These are phyloP conservation scores for Gymnoscopelus microlampas DNA, from an alignment of 2,797 vertebrate species.

Conservation along the genomic window DNA sequence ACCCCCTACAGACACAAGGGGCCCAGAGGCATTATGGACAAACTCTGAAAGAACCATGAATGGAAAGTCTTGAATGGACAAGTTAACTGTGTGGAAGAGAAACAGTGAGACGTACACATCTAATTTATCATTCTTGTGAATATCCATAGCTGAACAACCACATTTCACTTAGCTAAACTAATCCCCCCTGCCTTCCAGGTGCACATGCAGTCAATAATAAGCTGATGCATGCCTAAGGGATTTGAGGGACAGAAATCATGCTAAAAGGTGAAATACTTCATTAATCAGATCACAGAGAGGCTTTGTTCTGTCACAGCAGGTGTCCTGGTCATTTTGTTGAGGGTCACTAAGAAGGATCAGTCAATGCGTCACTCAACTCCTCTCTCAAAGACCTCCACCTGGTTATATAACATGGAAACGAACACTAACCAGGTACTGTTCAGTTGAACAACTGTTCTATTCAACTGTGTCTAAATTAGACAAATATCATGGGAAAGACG, in stretches of 20 bases:
- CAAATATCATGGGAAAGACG: constrained; percentile 25
- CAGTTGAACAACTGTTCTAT: constrained; percentile 14
- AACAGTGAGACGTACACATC: background rate
- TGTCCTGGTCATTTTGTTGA: constrained; percentile 49
- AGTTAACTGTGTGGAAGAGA: background rate
- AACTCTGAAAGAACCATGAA: background rate
- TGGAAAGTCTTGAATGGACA: background rate
- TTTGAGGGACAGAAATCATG: constrained; percentile 47
- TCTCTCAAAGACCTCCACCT: constrained; percentile 28
- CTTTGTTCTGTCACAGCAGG: constrained; percentile 63
- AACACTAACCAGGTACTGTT: constrained; percentile 46
- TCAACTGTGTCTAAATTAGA: constrained; percentile 2
- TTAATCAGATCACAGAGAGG: constrained; percentile 64
- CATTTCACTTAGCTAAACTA: constrained; percentile 6
- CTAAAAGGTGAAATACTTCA: constrained; percentile 54
- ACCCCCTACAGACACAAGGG: constrained; percentile 19
- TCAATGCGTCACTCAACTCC: constrained; percentile 42
- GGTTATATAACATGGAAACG: constrained; percentile 47
- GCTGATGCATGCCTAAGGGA: constrained; percentile 39
- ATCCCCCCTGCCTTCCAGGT: constrained; percentile 34
- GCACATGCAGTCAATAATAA: constrained; percentile 40
- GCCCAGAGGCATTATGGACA: constrained; percentile 9
- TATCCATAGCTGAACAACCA: background rate
- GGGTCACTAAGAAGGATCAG: constrained; percentile 29
- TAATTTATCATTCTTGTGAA: background rate